phyloP scores from a whole-genome alignment of 2,888 invertebrate species.

The Megaustenia siamemsis region DNA sequence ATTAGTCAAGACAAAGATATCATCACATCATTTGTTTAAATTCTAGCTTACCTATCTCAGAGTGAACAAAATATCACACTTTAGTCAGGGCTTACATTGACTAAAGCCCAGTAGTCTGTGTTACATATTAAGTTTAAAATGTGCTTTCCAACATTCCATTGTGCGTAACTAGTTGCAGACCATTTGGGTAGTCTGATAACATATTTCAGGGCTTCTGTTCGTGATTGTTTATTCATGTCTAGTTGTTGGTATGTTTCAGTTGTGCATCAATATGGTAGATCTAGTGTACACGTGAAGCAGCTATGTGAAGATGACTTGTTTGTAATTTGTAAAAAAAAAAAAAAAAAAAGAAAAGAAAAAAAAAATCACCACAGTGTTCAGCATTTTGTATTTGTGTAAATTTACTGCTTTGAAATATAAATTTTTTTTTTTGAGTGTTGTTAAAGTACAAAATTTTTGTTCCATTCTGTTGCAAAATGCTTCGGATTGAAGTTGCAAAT shows the following conservation, averaged over 20 bases:
- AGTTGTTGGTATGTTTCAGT: neutral
- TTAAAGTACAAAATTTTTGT: neutral
- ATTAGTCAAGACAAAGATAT: no score
- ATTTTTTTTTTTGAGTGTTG: constrained; percentile 37
- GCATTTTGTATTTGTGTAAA: constrained; percentile 4
- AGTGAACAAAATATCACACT: no score
- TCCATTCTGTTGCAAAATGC: constrained; percentile 29
- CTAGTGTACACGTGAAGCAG: neutral
- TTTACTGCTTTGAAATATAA: constrained; percentile 12
- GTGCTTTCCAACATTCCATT: constrained; percentile 28
- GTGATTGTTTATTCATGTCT: neutral
- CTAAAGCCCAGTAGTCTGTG: neutral
- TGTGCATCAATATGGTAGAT: no score
- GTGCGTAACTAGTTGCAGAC: neutral
- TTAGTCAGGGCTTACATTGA: no score
- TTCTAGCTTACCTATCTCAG: no score
- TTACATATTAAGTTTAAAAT: neutral
- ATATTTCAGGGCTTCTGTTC: neutral
- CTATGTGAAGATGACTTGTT: neutral
- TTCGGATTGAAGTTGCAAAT: constrained; percentile 25
- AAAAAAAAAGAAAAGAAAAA: no score
- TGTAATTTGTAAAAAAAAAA: constrained; percentile 17
- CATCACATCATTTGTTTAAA: no score
- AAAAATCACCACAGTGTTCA: constrained; percentile 44
- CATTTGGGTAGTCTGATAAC: neutral